These are phyloP conservation scores for Luidia sarsii DNA, from an alignment of 53 echinoderm and acorn worm species.

Conservation along the genomic window DNA sequence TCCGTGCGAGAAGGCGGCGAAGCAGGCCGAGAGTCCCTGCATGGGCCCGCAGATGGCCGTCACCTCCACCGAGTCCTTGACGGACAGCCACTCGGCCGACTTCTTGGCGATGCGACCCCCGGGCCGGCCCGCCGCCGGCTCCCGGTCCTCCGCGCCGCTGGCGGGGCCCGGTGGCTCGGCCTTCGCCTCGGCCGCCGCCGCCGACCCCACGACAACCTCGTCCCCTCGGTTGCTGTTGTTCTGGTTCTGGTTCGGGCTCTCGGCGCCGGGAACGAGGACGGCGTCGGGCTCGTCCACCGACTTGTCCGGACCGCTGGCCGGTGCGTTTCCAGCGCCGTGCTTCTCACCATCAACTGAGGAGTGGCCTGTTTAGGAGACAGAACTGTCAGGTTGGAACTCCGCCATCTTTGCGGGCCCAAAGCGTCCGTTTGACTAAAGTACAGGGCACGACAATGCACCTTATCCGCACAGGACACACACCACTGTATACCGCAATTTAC, in stretches of 20 bases:
- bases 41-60: slow-evolving; percentile 65
- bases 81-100: slow-evolving; percentile 59
- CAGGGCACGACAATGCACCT: no score
- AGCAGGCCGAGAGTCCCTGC: slow-evolving; percentile 71
- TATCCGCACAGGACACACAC: no score
- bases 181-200: no score
- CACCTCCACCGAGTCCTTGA: slow-evolving; percentile 54
- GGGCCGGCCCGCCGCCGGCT: neutral
- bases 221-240: no score
- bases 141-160: neutral
- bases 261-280: slow-evolving; percentile 22
- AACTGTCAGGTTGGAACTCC: no score
- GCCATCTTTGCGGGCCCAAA: no score
- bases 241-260: slow-evolving; percentile 6
- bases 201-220: no score
- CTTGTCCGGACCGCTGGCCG: neutral
- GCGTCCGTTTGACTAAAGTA: no score
- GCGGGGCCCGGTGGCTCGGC: neutral
- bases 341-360: no score
- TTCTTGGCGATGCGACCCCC: slow-evolving; percentile 57
- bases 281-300: slow-evolving; percentile 18
- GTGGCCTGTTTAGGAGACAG: no score
- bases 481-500: no score
- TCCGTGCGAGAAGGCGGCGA: slow-evolving; percentile 84
- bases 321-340: neutral